Base-by-base conservation (phyloP, 1,140 invertebrate genomes). In the Danaus melanippus region DNA sequence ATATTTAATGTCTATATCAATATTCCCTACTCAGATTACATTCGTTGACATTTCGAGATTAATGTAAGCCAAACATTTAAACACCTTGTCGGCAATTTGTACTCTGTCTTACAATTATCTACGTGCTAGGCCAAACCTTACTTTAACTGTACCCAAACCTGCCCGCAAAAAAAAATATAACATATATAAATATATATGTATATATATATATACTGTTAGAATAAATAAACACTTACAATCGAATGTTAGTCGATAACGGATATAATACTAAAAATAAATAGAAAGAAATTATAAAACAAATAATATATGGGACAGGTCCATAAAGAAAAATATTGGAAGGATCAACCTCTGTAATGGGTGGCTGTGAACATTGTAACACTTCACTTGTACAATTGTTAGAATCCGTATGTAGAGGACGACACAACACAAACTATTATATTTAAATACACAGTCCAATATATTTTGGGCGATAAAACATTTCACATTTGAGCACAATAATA, bases 1-100 rank as follows among this genome's bases (percentile, higher is more conserved):
- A 82, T 85, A 85, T 85, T 87, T 86, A 86, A 87, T 83, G 80
- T 75, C 79, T 83, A 85, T 80, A 82, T 86, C 79, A 85, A 80
- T 87, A 86, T 87, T 77, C 68, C 79, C 86, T 86, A 87, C 84
- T 86, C 85, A 84, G 87, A 88, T 87, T 87, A 88, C 84, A 87
- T 88, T 88, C 87, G 87, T 88, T 88, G 87, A 87, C 84, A 84
- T 84, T 83, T 79, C 74, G 74, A 75, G 77, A 69, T 79, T 76
- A 77, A 79, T 77, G 68, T 77, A 82, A 83, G 79, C 81, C 79
- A 84, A 86, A 76, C 62, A 70, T 79, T 66, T 64, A 53, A 71
- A 76, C 76, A 76, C 67, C 71, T 71, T 78, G 76, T 72, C 76
- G 73, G 71, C 78, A 68, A 78, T 84, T 84, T 86, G 82, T 86